These are phyloP conservation scores for Terrapene triunguis DNA, from an alignment of 2,113 vertebrate species.

Conservation along the genomic window DNA sequence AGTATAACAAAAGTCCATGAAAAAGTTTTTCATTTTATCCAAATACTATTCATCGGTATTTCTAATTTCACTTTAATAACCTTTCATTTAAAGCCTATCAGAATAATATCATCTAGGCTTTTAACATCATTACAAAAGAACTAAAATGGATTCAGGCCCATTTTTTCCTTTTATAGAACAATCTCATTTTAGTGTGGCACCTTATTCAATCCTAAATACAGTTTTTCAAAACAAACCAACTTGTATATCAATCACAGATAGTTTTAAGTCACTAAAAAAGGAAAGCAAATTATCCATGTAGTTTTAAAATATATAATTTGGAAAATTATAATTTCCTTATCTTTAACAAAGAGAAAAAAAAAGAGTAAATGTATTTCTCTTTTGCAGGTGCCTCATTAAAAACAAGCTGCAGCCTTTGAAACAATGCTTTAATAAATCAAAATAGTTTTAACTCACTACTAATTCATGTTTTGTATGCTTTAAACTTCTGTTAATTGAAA, in stretches of 20 bases:
- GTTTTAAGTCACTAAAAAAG: not conserved
- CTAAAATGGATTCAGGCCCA: not conserved
- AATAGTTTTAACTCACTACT: not conserved
- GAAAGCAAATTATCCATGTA: not conserved
- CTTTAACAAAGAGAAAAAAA: not conserved
- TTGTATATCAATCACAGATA: not conserved
- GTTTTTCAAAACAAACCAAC: slow-evolving; percentile 32
- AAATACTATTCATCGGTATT: slow-evolving; percentile 29
- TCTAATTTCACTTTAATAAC: slow-evolving; percentile 62
- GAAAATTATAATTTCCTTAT: slow-evolving; percentile 24
- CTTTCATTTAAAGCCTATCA: slow-evolving; percentile 5
- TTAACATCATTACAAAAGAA: slow-evolving; percentile 22
- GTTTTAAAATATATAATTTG: slow-evolving; percentile 5
- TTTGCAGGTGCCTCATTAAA: slow-evolving; percentile 18
- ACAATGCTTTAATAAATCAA: not conserved
- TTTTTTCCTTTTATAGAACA: not conserved
- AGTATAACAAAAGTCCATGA: slow-evolving; percentile 35
- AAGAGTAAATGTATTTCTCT: not conserved
- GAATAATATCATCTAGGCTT: slow-evolving; percentile 31
- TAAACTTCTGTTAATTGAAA: not conserved
- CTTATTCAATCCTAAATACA: not conserved
- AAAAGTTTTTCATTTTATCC: slow-evolving; percentile 20
- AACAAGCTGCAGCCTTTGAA: slow-evolving; percentile 6
- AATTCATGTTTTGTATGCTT: not conserved
- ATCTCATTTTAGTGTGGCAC: slow-evolving; percentile 19